These are phyloP conservation scores for Lepidocyrtinus sp. DNA, from an alignment of 2,888 invertebrate genomes.

Conservation along the genomic window DNA sequence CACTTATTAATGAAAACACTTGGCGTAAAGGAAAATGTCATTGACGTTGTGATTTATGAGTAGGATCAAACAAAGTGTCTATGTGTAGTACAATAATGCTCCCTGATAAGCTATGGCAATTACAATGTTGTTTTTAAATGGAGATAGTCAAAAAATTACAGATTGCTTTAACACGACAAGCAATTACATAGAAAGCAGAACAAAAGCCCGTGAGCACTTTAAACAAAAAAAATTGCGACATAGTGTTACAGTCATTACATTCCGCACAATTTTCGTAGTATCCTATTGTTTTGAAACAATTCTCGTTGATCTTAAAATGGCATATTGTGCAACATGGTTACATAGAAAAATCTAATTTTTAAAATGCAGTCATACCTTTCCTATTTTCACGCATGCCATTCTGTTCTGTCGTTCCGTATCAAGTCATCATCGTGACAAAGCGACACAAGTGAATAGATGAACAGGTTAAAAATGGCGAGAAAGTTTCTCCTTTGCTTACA, in stretches of 20 bases:
- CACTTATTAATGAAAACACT: neutral
- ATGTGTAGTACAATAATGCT: neutral
- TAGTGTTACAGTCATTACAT: neutral
- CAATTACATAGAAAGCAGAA: neutral
- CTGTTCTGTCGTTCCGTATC: neutral
- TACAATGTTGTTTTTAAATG: neutral
- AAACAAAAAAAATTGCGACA: neutral
- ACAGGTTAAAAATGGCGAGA: conserved; percentile 23
- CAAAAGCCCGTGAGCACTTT: neutral
- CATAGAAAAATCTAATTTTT: conserved; percentile 19
- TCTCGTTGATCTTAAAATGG: neutral
- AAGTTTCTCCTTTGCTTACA: conserved; percentile 28
- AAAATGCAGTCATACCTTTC: neutral
- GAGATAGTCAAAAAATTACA: neutral
- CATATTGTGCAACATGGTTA: conserved; percentile 29
- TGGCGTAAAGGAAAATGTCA: conserved; percentile 27
- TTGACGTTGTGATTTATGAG: conserved; percentile 45
- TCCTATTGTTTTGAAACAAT: conserved; percentile 20
- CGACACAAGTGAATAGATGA: conserved; percentile 14
- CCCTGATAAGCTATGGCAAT: neutral
- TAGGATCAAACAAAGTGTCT: neutral
- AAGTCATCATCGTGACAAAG: neutral
- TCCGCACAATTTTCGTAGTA: neutral
- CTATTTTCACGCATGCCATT: neutral
- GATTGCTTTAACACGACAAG: neutral